Percentiles rank a stretch among this genome's conserved stretches.
These are phyloP conservation scores for Pangasius mekongensis DNA, from an alignment of 2,797 vertebrate species.

Conservation along the genomic window DNA sequence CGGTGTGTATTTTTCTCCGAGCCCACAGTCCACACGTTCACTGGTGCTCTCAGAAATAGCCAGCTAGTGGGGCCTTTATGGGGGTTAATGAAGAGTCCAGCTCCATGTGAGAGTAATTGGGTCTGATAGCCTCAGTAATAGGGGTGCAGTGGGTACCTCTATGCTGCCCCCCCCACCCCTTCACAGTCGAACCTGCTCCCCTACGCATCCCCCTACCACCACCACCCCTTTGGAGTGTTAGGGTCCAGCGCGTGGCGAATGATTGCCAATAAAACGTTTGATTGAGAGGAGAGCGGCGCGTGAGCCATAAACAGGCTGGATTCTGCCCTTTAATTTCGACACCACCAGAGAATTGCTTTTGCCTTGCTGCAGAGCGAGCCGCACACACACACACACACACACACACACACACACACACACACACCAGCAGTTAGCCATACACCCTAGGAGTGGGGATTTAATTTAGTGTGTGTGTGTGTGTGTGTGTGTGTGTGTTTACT, in stretches of 20 bases:
- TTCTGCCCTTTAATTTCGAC: conserved; percentile 82
- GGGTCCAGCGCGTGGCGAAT: conserved; percentile 69
- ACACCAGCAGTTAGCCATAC: conserved; percentile 73
- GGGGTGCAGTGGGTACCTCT: conserved; percentile 47
- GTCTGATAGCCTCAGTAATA: conserved; percentile 52
- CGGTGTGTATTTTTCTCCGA: neutral
- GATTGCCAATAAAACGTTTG: conserved; percentile 84
- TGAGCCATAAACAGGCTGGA: conserved; percentile 77
- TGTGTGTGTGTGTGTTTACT: conserved; percentile 55
- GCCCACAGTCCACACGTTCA: conserved; percentile 8
- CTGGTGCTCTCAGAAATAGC: conserved; percentile 29
- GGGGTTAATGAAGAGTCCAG: conserved; percentile 57
- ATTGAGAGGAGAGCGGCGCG: conserved; percentile 78
- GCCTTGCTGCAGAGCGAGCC: conserved; percentile 74
- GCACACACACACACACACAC: conserved; percentile 60
- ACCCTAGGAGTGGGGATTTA: conserved; percentile 79
- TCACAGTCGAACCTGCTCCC: conserved; percentile 51
- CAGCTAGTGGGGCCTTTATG: conserved; percentile 40
- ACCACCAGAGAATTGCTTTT: conserved; percentile 79
- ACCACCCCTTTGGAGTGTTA: conserved; percentile 69
- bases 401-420: conserved; percentile 57
- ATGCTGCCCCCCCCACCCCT: conserved; percentile 30
- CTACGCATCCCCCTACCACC: conserved; percentile 45
- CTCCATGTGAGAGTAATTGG: conserved; percentile 72
- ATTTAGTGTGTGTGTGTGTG: conserved; percentile 66